Percentiles rank a stretch among this genome's conserved stretches.
Evolutionary conservation across 1,140 invertebrate species (phyloP).

Genomic region (Globodera ellingtonae): DNA sequence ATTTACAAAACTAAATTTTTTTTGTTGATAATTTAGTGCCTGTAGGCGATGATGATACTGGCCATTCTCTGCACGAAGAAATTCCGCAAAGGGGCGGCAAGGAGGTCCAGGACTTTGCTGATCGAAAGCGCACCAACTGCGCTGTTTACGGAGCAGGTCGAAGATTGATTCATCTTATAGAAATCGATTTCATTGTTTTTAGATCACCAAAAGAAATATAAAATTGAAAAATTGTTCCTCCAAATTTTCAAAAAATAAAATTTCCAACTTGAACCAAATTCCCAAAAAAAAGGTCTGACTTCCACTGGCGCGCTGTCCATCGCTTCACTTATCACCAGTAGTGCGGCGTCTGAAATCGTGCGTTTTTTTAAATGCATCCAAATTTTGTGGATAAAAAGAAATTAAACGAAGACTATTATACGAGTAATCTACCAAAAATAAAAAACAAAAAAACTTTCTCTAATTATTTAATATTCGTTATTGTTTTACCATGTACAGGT

Average conservation of each 20-base stretch:
- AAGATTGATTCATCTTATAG: neutral
- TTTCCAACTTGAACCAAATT: neutral
- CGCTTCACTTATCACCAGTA: neutral
- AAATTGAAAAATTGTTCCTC: conserved; percentile 8
- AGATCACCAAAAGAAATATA: conserved; percentile 12
- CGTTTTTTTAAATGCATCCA: conserved; percentile 4
- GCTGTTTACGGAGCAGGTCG: conserved; percentile 35
- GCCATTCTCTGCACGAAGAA: conserved; percentile 14
- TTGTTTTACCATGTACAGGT: conserved; percentile 28
- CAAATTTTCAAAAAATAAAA: conserved; percentile 9
- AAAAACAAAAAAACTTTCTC: no score
- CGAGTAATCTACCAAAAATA: no score
- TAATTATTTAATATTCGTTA: neutral
- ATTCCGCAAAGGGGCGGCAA: neutral
- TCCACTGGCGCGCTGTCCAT: conserved; percentile 27
- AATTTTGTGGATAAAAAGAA: neutral
- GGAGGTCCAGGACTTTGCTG: conserved; percentile 6
- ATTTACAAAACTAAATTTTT: no score
- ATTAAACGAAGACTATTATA: no score
- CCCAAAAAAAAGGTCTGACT: neutral
- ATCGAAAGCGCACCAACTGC: conserved; percentile 14
- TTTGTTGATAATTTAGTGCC: no score
- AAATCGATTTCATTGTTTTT: conserved; percentile 16
- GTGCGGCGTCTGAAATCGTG: conserved; percentile 6
- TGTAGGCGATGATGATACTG: neutral